phyloP scores from a whole-genome alignment of 2,113 vertebrate species.

The Catharus minimus region DNA sequence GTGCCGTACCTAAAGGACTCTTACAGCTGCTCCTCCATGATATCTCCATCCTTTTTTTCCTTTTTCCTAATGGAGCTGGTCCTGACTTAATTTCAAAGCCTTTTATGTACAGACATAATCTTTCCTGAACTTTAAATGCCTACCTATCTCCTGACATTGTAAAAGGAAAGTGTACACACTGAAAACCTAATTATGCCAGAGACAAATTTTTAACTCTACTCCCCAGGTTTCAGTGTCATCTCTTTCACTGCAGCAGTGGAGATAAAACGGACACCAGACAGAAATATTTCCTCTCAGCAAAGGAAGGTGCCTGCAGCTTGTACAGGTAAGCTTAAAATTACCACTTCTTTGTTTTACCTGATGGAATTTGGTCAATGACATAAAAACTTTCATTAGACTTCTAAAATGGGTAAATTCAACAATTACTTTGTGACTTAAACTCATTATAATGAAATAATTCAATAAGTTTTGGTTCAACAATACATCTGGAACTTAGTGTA shows the following conservation, averaged over 20 bases:
- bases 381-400: background rate
- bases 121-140: background rate
- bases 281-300: background rate
- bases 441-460: background rate
- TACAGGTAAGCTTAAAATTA: constrained; percentile 39
- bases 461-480: background rate
- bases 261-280: background rate
- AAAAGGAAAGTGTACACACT: background rate
- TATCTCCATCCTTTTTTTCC: background rate
- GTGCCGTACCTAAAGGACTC: background rate
- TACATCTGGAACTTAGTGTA: background rate
- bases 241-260: background rate
- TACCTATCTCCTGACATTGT: background rate
- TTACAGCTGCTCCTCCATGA: background rate
- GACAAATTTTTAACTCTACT: background rate
- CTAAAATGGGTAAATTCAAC: background rate
- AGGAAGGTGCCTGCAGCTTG: background rate
- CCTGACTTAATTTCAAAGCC: background rate
- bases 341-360: background rate
- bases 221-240: background rate
- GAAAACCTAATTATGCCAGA: background rate
- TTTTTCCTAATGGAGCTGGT: background rate
- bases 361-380: background rate
- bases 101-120: background rate
- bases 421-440: background rate